Conservation (phyloP, 2,113 vertebrate species). For the Serinus canaria region DNA sequence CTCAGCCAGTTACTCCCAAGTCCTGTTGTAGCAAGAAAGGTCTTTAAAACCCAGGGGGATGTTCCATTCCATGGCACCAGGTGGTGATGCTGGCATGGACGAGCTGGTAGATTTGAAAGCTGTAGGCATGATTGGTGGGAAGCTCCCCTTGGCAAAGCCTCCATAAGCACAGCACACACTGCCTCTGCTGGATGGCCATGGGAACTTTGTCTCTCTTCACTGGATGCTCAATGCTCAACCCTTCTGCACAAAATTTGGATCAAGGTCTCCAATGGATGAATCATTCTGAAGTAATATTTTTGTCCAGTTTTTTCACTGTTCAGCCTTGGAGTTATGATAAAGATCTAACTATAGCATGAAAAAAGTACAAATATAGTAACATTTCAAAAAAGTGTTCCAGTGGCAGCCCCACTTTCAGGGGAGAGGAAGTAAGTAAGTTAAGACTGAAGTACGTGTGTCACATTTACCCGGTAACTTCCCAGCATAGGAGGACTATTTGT, state of each 20-base stretch:
- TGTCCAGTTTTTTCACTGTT: not conserved
- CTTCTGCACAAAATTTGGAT: not conserved
- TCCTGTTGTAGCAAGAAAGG: not conserved
- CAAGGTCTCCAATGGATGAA: not conserved
- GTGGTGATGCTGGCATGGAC: not conserved
- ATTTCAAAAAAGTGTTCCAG: not conserved
- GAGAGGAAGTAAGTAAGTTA: not conserved
- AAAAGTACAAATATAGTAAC: not conserved
- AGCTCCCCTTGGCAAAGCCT: not conserved
- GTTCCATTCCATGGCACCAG: not conserved
- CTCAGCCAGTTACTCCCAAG: not conserved
- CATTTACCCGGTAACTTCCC: conserved; percentile 14
- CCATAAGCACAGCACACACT: not conserved
- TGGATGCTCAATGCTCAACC: not conserved
- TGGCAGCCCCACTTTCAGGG: not conserved
- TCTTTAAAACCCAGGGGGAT: accelerated
- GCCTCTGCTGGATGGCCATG: not conserved
- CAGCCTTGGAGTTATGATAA: not conserved
- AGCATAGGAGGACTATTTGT: not conserved
- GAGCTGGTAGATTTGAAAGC: not conserved
- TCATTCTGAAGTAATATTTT: not conserved
- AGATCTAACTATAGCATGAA: not conserved
- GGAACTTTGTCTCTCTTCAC: not conserved
- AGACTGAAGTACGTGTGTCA: not conserved
- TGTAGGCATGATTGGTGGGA: accelerated